These are phyloP conservation scores for Gambusia yucatana DNA, from an alignment of 2,797 vertebrate species.

Conservation along the genomic window DNA sequence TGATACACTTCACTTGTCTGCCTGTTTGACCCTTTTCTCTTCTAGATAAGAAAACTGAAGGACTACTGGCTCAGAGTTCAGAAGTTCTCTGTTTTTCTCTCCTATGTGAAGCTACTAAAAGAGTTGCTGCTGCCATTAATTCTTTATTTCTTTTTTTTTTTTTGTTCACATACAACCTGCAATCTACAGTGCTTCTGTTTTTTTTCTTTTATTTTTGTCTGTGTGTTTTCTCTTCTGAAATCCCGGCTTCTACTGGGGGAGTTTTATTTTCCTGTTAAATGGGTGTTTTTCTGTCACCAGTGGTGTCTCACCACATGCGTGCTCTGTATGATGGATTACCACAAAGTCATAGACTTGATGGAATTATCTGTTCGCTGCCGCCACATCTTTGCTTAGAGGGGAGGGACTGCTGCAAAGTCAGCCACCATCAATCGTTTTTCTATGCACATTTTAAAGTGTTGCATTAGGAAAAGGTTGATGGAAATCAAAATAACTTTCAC, in stretches of 20 bases:
- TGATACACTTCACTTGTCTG: not conserved
- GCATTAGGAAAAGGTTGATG: too few relatives aligned
- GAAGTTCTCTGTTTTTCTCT: not conserved
- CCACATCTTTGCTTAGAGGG: not conserved
- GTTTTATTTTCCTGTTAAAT: not conserved
- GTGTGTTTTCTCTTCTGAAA: not conserved
- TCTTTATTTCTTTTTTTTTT: not conserved
- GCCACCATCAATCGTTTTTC: not conserved
- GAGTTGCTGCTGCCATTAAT: not conserved
- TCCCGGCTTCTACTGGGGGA: not conserved
- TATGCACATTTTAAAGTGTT: too few relatives aligned
- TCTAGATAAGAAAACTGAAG: not conserved
- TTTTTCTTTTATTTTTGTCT: not conserved
- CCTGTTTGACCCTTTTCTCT: not conserved
- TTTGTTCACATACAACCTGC: not conserved
- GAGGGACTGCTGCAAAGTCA: not conserved
- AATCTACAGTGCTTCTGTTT: not conserved
- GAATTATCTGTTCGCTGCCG: not conserved
- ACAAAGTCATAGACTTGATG: not conserved
- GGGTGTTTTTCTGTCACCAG: not conserved
- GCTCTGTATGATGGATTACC: not conserved
- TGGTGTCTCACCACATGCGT: not conserved
- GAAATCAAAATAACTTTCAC: too few relatives aligned
- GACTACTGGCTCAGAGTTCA: not conserved
- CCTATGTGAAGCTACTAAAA: not conserved